These are phyloP conservation scores for Corticium candelabrum DNA, from an alignment of 37 sponge, comb jelly and placozoan genomes.

Conservation along the genomic window DNA sequence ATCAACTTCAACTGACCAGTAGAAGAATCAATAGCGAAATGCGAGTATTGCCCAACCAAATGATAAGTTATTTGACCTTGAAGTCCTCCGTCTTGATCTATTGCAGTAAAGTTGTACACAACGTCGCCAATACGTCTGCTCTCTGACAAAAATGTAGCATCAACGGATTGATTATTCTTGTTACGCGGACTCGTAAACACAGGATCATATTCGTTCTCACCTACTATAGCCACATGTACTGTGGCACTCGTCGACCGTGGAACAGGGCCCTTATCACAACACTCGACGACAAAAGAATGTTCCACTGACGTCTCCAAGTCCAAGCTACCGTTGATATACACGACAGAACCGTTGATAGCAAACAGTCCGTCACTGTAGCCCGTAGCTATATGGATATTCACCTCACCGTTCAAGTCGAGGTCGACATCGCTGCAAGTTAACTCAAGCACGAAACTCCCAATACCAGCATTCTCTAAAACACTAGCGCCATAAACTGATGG, in stretches of 20 bases:
- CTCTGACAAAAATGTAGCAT: conserved; percentile 30
- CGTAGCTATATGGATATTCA: neutral
- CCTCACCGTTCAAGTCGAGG: neutral
- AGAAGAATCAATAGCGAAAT: conserved; percentile 10
- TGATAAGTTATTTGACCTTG: conserved; percentile 34
- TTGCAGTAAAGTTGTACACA: conserved; percentile 27
- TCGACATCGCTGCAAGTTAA: conserved; percentile 2
- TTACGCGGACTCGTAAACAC: neutral
- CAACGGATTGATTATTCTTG: neutral
- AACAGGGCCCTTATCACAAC: no score
- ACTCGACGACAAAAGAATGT: neutral
- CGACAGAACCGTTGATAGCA: neutral
- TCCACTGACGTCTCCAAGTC: conserved; percentile 5
- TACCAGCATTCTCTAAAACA: neutral
- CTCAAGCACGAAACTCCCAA: neutral
- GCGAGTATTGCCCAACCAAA: neutral
- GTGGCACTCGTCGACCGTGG: no score
- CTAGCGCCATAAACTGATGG: neutral
- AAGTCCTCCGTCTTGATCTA: conserved; percentile 38
- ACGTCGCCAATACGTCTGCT: conserved; percentile 22
- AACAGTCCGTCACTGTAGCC: neutral
- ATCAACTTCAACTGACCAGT: neutral
- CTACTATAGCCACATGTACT: no score
- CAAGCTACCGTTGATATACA: conserved; percentile 7
- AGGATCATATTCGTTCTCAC: neutral